Evolutionary conservation across 2,888 invertebrate species (phyloP).

Genomic region (Ennomos quercinarius): DNA sequence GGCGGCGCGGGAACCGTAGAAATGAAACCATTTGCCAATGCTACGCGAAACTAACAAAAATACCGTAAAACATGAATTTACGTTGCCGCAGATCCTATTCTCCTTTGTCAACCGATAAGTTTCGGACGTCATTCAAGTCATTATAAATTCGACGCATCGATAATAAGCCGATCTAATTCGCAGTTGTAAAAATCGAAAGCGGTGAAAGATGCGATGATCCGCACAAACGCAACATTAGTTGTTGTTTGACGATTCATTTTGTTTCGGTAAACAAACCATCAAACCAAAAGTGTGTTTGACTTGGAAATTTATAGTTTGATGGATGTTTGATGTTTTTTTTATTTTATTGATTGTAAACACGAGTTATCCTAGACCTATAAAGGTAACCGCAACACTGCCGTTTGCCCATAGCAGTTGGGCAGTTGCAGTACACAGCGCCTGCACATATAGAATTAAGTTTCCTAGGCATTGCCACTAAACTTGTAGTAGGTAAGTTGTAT

Average conservation of each 20-base stretch:
- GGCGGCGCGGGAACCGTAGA: constrained; percentile 65
- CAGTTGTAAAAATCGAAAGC: constrained; percentile 39
- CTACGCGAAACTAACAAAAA: constrained; percentile 68
- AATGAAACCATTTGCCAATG: constrained; percentile 75
- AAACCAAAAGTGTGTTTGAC: neutral
- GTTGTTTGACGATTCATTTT: constrained; percentile 18
- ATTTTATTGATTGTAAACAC: too few relatives aligned
- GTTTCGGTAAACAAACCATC: constrained; percentile 15
- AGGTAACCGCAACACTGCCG: too few relatives aligned
- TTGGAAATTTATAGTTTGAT: too few relatives aligned
- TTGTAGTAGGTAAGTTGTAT: too few relatives aligned
- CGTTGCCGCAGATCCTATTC: constrained; percentile 49
- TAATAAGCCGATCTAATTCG: constrained; percentile 34
- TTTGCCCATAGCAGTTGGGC: too few relatives aligned
- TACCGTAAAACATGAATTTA: constrained; percentile 59
- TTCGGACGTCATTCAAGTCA: constrained; percentile 47
- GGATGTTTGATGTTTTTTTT: too few relatives aligned
- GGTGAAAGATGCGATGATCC: constrained; percentile 31
- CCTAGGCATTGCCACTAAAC: too few relatives aligned
- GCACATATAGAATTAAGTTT: too few relatives aligned
- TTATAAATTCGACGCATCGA: constrained; percentile 42
- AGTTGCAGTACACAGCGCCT: too few relatives aligned
- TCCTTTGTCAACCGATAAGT: constrained; percentile 41
- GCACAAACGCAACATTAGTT: constrained; percentile 12
- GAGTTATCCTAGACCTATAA: too few relatives aligned